Conservation (phyloP, 2,888 invertebrate genomes). For the Orthonevra nobilis region DNA sequence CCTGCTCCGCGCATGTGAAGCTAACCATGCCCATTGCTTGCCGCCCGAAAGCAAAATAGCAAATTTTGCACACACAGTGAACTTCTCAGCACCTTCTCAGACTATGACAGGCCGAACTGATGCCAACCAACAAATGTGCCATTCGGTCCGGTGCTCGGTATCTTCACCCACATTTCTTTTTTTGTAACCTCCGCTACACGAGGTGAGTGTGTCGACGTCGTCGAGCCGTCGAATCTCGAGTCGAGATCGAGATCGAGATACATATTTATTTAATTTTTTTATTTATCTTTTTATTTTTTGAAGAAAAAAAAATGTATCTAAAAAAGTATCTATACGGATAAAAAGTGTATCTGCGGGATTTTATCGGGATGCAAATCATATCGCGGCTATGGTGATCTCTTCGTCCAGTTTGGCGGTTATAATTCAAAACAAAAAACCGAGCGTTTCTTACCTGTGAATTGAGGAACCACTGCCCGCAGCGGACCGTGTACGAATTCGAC, state of each 20-base stretch:
- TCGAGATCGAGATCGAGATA: no score
- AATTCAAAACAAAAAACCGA: no score
- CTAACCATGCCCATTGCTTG: neutral
- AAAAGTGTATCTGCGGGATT: conserved; percentile 13
- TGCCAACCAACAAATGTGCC: conserved; percentile 67
- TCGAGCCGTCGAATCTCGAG: no score
- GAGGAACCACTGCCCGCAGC: no score
- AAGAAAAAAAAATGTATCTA: no score
- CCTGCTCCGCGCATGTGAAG: conserved; percentile 56
- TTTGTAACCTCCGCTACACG: conserved; percentile 61
- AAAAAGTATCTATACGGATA: conserved; percentile 3
- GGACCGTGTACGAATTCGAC: no score
- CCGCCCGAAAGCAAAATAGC: conserved; percentile 29
- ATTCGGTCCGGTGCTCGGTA: conserved; percentile 67
- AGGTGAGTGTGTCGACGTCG: conserved; percentile 64
- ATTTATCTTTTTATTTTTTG: no score
- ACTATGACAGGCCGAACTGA: conserved; percentile 69
- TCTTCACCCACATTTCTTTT: conserved; percentile 63
- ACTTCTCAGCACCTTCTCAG: conserved; percentile 66
- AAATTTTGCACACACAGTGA: conserved; percentile 52
- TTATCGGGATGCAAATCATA: no score
- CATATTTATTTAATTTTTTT: no score
- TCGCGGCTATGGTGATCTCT: no score
- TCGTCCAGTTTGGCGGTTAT: neutral
- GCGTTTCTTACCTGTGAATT: no score